These are phyloP conservation scores for Limnephilus auricula DNA, from an alignment of 2,888 invertebrate genomes.

Conservation along the genomic window DNA sequence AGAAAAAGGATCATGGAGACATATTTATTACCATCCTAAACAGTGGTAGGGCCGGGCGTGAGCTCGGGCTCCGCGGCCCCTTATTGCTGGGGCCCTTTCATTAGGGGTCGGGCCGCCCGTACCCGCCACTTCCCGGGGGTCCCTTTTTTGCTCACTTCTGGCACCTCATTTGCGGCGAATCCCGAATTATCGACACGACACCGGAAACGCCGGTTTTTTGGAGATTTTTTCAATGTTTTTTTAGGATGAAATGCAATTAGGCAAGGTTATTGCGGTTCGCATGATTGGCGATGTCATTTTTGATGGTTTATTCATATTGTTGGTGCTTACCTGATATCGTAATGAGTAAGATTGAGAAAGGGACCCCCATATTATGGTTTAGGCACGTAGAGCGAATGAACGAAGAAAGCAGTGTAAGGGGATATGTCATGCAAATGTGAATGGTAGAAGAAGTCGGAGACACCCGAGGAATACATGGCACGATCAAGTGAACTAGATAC, in stretches of 20 bases:
- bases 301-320: no score
- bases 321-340: no score
- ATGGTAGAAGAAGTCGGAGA: no score
- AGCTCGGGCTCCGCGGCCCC: conserved; percentile 18
- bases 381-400: no score
- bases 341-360: no score
- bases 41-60: conserved; percentile 46
- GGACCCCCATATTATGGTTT: no score
- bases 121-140: conserved; percentile 31
- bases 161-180: conserved; percentile 23
- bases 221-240: not conserved
- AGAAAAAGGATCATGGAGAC: not conserved
- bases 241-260: not conserved
- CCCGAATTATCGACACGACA: conserved; percentile 28
- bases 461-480: no score
- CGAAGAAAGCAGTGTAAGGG: no score
- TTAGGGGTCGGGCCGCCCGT: not conserved
- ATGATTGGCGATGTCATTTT: not conserved
- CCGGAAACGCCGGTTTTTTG: conserved; percentile 19
- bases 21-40: conserved; percentile 27
- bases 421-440: no score
- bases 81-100: conserved; percentile 30
- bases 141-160: conserved; percentile 32
- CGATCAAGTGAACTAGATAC: no score
- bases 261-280: not conserved